phyloP scores from a whole-genome alignment of 2,797 vertebrate species.

The Valencia hispanica region DNA sequence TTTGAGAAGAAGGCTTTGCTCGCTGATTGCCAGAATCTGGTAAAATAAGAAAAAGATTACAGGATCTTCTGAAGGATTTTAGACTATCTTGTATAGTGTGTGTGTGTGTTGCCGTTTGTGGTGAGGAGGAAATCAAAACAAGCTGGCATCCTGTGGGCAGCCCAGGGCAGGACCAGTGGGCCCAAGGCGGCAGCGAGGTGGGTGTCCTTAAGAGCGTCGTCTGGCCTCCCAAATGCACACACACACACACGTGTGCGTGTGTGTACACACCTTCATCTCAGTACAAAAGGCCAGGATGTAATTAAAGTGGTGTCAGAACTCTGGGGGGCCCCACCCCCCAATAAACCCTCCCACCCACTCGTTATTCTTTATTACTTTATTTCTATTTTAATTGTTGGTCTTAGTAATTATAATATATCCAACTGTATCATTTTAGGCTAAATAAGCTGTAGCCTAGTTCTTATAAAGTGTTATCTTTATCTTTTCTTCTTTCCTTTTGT shows the following conservation, averaged over 20 bases:
- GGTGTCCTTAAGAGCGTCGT: conserved; percentile 70
- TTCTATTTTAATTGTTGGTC: background rate
- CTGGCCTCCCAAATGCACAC: conserved; percentile 43
- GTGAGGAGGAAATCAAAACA: conserved; percentile 71
- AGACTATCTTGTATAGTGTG: conserved; percentile 35
- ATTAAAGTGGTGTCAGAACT: conserved; percentile 73
- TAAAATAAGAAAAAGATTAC: conserved; percentile 44
- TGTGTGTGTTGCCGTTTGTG: conserved; percentile 27
- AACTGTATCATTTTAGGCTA: background rate
- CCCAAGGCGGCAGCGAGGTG: conserved; percentile 66
- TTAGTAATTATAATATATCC: background rate
- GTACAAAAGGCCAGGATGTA: conserved; percentile 66
- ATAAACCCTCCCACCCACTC: background rate
- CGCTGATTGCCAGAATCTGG: conserved; percentile 33
- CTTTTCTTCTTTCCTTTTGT: background rate
- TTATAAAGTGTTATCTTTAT: too few species aligned
- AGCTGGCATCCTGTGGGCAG: conserved; percentile 75
- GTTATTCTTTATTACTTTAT: background rate
- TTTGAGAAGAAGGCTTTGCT: conserved; percentile 36
- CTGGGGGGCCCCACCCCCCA: conserved; percentile 43
- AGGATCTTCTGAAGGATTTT: conserved; percentile 44
- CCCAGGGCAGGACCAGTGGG: conserved; percentile 71
- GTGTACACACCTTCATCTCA: conserved; percentile 26
- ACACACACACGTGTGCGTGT: too few species aligned
- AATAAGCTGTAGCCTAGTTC: too few species aligned